Conservation (phyloP, 2,113 vertebrate genomes). For the Melanotaenia duboulayi region DNA sequence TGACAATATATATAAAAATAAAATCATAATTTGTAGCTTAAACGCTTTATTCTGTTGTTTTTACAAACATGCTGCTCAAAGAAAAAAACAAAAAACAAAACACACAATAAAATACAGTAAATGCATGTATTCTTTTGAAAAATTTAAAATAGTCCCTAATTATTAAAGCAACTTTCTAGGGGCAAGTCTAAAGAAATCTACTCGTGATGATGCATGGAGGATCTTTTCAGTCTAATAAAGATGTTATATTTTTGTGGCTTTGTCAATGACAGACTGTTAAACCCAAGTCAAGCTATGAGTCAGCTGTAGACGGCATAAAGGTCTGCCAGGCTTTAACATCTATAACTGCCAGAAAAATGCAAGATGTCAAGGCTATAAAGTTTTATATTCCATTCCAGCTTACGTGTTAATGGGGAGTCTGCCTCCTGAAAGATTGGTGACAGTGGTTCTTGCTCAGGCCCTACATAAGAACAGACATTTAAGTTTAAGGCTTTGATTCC, state of each 20-base stretch:
- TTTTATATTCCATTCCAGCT: constrained; percentile 54
- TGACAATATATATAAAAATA: too few species aligned
- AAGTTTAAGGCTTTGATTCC: not conserved
- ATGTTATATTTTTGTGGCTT: not conserved
- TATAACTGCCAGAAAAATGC: constrained; percentile 55
- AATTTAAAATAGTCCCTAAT: too few species aligned
- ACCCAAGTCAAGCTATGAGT: constrained; percentile 5
- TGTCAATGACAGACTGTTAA: constrained; percentile 7
- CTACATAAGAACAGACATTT: constrained; percentile 17
- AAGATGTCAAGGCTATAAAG: constrained; percentile 47
- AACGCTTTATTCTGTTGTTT: too few species aligned
- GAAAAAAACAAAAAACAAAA: too few species aligned
- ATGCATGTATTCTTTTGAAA: too few species aligned
- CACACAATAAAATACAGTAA: too few species aligned
- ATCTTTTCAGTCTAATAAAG: too few species aligned
- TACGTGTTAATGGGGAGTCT: constrained; percentile 62
- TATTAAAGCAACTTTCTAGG: too few species aligned
- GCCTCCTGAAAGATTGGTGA: constrained; percentile 33
- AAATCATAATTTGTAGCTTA: too few species aligned
- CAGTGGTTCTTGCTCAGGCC: constrained; percentile 1
- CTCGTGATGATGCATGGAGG: too few species aligned
- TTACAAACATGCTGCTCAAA: too few species aligned
- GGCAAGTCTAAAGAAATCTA: too few species aligned
- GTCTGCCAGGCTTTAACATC: constrained; percentile 21
- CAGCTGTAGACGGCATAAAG: constrained; percentile 17